Base-by-base conservation (phyloP, 92 coral and sea anemone species). In the Zoanthus solanderi region DNA sequence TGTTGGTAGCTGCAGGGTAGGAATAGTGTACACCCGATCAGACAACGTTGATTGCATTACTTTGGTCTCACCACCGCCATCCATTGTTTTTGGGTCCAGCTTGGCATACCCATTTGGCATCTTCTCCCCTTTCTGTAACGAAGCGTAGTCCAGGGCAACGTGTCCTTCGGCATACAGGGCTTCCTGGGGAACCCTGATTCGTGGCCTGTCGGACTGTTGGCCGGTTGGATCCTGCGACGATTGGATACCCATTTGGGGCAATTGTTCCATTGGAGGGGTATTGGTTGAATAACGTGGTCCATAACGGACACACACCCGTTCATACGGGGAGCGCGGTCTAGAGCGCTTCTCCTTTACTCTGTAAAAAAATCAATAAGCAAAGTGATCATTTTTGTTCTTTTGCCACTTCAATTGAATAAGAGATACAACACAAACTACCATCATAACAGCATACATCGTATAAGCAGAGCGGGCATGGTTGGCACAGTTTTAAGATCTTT, bases 121-220 rank as follows among this genome's bases (percentile, higher is more conserved):
- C 75, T 23, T 66, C 12, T 1, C 72, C 6, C 60, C 85, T 30
- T 81, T 81, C 42, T 50, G 53, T 45, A 81, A 31, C 44, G 85
- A 81, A 16, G 85, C 85, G 28, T 81, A 81, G 28, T 18, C 58
- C 37, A 31, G 75, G 13, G 75, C 44, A 23, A 81, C 7, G 15
- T 45, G 85, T 4, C 85, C 85, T n/a, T 81, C 85, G 50, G 85
- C 85, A 6, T 81, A 81, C 45, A 81, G 53, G 63, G 60, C 85
- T 23, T 81, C 85, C 17, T 30, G 34, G 29, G 85, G 47, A 46
- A 65, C 11, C 60, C 12, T 66, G 18, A 81, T 65, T 29, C 16
- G 85, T 28, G 61, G 10, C 85, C 37, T 48, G 12, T 15, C 71
- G n/a, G 58, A 34, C 9, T n/a, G 75, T 71, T 1, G 1, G 5